Percentiles rank a stretch among this genome's conserved stretches.
These are phyloP conservation scores for Mustela lutreola DNA, from an alignment of 2,113 vertebrate species.

Conservation along the genomic window DNA sequence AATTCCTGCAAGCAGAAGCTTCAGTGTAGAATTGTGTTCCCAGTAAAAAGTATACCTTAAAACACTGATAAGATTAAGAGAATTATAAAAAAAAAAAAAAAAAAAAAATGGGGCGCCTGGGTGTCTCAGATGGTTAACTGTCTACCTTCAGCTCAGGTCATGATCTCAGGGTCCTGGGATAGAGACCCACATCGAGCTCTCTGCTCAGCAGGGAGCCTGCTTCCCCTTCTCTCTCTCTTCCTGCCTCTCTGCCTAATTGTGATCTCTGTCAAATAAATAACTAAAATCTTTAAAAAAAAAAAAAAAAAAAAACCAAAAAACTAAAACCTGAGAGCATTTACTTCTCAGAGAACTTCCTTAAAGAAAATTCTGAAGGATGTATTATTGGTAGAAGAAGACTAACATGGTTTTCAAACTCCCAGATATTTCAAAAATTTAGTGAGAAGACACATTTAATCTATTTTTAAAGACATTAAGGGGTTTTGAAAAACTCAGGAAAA, in stretches of 20 bases:
- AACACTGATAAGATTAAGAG: neutral
- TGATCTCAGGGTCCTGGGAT: too few relatives aligned
- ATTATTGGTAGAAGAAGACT: neutral
- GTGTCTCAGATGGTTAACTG: too few relatives aligned
- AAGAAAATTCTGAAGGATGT: neutral
- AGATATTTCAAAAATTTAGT: constrained; percentile 25
- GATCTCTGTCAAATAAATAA: too few relatives aligned
- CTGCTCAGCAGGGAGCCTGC: too few relatives aligned
- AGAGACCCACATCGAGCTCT: too few relatives aligned
- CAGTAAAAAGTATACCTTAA: constrained; percentile 4
- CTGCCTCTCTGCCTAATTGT: too few relatives aligned
- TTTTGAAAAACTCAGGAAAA: neutral
- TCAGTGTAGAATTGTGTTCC: neutral
- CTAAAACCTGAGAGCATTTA: neutral
- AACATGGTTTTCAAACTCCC: neutral
- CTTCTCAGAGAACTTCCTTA: neutral
- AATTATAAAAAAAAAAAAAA: neutral
- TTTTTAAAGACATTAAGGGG: neutral
- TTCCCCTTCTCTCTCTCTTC: too few relatives aligned
- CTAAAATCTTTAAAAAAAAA: too few relatives aligned
- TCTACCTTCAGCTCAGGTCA: too few relatives aligned
- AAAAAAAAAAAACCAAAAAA: neutral
- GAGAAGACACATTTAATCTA: neutral
- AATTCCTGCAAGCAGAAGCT: constrained; percentile 40
- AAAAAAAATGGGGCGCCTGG: too few relatives aligned